Evolutionary conservation across 2,113 vertebrate genomes (phyloP).

Genomic region (Tragulus kanchil): DNA sequence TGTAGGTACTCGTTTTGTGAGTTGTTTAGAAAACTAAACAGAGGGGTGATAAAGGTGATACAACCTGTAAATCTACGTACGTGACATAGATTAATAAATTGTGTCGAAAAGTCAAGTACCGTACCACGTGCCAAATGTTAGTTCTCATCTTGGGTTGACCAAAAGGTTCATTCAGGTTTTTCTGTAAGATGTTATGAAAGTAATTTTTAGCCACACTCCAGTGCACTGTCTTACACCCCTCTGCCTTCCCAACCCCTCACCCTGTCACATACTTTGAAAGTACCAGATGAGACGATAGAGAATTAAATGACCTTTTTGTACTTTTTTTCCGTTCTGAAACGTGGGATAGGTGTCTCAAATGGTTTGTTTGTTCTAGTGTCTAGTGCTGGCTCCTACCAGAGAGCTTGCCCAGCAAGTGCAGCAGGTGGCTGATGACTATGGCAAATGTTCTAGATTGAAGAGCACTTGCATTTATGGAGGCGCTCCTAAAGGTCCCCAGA

Average conservation of each 20-base stretch:
- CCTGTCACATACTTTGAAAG: neutral
- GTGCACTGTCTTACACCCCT: neutral
- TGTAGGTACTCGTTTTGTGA: neutral
- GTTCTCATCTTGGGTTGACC: neutral
- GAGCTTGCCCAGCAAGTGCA: constrained; percentile 99
- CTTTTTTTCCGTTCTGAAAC: neutral
- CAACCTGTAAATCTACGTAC: neutral
- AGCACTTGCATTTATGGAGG: constrained; percentile 99
- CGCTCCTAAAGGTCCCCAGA: constrained; percentile 98
- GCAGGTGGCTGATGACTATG: constrained; percentile 96
- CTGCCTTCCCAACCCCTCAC: neutral
- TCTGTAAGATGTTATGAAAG: neutral
- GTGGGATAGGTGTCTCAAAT: neutral
- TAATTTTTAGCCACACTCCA: neutral
- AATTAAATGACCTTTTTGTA: neutral
- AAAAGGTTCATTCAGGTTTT: neutral
- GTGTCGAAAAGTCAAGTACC: neutral
- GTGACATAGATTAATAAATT: neutral
- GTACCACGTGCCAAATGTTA: neutral
- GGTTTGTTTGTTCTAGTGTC: constrained; percentile 89
- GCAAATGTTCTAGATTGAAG: constrained; percentile 98
- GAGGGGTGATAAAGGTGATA: neutral
- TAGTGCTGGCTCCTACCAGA: constrained; percentile 97
- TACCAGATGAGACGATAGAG: neutral
- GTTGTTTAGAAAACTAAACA: neutral